Conservation (phyloP, 37 sponge, comb jelly and placozoan genomes). For the Ianthella basta region DNA sequence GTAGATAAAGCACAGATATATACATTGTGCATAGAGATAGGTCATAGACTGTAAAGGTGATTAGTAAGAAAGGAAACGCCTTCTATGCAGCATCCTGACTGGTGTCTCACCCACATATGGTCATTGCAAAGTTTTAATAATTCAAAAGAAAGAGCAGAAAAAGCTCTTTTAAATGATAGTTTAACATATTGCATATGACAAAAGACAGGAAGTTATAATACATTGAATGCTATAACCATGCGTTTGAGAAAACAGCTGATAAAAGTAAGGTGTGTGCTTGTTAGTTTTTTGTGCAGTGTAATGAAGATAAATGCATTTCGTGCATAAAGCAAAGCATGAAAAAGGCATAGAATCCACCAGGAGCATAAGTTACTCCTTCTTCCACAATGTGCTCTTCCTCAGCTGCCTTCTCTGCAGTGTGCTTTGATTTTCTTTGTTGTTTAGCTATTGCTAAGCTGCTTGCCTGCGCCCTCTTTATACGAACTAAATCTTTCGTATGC, state of each 20-base stretch:
- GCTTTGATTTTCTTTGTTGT: slow-evolving; percentile 32
- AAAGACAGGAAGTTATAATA: slow-evolving; percentile 4
- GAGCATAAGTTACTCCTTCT: slow-evolving; percentile 11
- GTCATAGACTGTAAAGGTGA: neutral
- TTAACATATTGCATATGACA: neutral
- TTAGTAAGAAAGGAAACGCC: neutral
- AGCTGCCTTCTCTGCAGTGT: slow-evolving; percentile 20
- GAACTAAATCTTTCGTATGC: neutral
- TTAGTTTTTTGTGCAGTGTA: slow-evolving; percentile 4
- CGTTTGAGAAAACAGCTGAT: slow-evolving; percentile 9
- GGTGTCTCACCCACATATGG: neutral
- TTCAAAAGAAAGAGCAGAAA: slow-evolving; percentile 19
- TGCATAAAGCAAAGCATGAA: neutral
- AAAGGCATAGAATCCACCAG: too few species aligned
- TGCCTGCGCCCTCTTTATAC: slow-evolving; percentile 4
- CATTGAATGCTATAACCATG: neutral
- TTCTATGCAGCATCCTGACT: neutral
- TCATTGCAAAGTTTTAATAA: neutral
- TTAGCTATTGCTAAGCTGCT: neutral
- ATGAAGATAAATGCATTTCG: neutral
- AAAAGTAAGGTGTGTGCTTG: neutral
- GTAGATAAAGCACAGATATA: neutral
- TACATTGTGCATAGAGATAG: slow-evolving; percentile 11
- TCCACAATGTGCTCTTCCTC: slow-evolving; percentile 9
- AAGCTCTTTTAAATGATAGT: neutral